These are phyloP conservation scores for Laticauda colubrina DNA, from an alignment of 2,113 vertebrate species.

Conservation along the genomic window DNA sequence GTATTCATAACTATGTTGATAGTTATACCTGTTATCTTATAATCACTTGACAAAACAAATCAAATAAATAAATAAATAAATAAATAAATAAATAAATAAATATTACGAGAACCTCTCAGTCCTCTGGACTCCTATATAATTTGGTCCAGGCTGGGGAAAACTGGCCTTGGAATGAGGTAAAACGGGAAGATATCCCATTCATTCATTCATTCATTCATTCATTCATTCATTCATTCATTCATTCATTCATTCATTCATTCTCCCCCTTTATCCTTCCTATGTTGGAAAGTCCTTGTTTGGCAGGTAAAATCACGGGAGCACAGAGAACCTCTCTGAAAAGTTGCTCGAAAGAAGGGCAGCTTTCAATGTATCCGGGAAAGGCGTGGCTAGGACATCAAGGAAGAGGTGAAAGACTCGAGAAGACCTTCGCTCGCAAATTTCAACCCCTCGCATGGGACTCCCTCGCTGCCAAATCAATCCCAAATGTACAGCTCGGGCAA, in stretches of 20 bases:
- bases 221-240: neutral
- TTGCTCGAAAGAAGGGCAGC: neutral
- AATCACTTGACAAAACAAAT: too few species aligned
- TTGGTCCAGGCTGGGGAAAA: neutral
- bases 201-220: neutral
- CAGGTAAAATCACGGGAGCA: neutral
- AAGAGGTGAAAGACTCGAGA: neutral
- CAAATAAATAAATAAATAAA: neutral
- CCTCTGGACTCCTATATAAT: neutral
- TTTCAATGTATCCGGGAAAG: neutral
- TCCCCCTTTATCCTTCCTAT: neutral
- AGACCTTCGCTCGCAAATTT: neutral
- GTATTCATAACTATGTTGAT: too few species aligned
- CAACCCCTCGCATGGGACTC: neutral
- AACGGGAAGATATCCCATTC: neutral
- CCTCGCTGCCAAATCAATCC: neutral
- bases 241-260: neutral
- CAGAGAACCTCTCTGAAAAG: neutral
- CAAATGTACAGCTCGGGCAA: neutral
- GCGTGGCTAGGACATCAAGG: neutral
- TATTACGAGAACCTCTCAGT: neutral
- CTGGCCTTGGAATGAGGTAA: neutral
- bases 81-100: neutral
- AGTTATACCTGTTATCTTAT: too few species aligned
- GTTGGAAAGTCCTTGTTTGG: neutral